phyloP scores from a whole-genome alignment of 92 coral and sea anemone species.

The Parazoanthus swiftii region DNA sequence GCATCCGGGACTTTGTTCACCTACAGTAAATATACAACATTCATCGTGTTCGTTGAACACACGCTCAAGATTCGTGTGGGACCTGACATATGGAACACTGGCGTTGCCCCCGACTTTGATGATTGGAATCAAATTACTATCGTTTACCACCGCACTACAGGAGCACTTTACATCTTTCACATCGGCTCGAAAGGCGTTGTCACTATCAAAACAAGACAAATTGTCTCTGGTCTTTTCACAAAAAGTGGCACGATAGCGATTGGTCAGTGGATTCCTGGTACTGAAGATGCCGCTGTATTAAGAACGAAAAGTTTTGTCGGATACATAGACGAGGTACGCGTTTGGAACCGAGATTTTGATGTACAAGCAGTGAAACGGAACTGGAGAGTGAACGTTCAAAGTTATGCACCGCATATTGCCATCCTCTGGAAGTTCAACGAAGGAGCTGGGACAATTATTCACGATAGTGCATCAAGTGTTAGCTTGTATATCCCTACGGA shows the following conservation, averaged over 20 bases:
- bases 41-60: constrained; percentile 34
- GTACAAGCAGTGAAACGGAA: constrained; percentile 47
- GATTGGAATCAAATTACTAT: constrained; percentile 61
- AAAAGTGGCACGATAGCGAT: constrained; percentile 54
- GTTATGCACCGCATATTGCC: constrained; percentile 48
- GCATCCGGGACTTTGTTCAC: constrained; percentile 57
- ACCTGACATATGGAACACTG: constrained; percentile 43
- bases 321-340: constrained; percentile 64
- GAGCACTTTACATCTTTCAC: constrained; percentile 50
- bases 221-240: constrained; percentile 47
- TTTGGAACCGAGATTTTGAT: constrained; percentile 61
- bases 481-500: constrained; percentile 55
- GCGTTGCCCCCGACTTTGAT: constrained; percentile 25
- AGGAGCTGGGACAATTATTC: constrained; percentile 50
- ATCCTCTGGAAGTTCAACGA: constrained; percentile 70
- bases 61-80: constrained; percentile 44
- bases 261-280: constrained; percentile 72
- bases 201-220: constrained; percentile 33
- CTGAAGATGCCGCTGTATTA: constrained; percentile 39
- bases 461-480: constrained; percentile 52
- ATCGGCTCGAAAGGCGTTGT: constrained; percentile 37
- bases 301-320: constrained; percentile 53
- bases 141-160: constrained; percentile 59
- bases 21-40: constrained; percentile 57
- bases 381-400: constrained; percentile 58